These are phyloP conservation scores for Labrus mixtus DNA, from an alignment of 2,113 vertebrate genomes.

Conservation along the genomic window DNA sequence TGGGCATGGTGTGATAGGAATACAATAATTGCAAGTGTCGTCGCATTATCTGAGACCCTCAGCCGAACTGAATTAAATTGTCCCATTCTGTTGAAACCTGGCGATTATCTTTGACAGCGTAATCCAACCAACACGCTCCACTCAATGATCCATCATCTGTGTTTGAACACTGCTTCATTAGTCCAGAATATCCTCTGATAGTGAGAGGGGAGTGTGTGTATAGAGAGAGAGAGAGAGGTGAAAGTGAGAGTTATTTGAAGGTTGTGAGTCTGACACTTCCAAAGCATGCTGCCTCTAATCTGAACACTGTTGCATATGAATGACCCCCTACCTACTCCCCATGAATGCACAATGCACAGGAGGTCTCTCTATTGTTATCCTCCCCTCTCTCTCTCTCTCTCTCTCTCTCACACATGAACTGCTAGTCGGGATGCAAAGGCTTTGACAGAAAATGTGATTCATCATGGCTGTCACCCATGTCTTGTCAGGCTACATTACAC, in stretches of 20 bases:
- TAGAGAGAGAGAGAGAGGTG: neutral
- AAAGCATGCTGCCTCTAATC: slow-evolving; percentile 58
- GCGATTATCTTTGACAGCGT: slow-evolving; percentile 67
- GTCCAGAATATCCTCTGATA: slow-evolving; percentile 35
- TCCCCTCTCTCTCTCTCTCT: neutral
- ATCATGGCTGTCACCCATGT: slow-evolving; percentile 59
- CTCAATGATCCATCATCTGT: slow-evolving; percentile 67
- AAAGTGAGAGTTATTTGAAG: slow-evolving; percentile 59
- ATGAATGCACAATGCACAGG: slow-evolving; percentile 61
- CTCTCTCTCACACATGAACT: slow-evolving; percentile 23
- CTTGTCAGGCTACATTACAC: slow-evolving; percentile 60
- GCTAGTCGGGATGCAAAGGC: slow-evolving; percentile 49
- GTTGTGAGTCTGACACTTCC: slow-evolving; percentile 63
- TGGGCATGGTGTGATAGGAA: slow-evolving; percentile 20
- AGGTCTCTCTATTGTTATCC: slow-evolving; percentile 18
- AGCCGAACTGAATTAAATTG: slow-evolving; percentile 57
- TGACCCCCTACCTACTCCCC: slow-evolving; percentile 52
- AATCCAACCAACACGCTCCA: slow-evolving; percentile 51
- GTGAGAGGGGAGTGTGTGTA: neutral
- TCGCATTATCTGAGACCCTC: slow-evolving; percentile 44
- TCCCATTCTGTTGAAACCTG: slow-evolving; percentile 51
- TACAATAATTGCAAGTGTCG: slow-evolving; percentile 55
- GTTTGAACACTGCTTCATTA: slow-evolving; percentile 69
- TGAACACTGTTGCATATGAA: slow-evolving; percentile 70
- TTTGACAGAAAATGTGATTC: slow-evolving; percentile 68